Evolutionary conservation across 2,797 vertebrate genomes (phyloP), one percentile per base, ranked within the genome.

Genomic region (Sebastes cheni): DNA sequence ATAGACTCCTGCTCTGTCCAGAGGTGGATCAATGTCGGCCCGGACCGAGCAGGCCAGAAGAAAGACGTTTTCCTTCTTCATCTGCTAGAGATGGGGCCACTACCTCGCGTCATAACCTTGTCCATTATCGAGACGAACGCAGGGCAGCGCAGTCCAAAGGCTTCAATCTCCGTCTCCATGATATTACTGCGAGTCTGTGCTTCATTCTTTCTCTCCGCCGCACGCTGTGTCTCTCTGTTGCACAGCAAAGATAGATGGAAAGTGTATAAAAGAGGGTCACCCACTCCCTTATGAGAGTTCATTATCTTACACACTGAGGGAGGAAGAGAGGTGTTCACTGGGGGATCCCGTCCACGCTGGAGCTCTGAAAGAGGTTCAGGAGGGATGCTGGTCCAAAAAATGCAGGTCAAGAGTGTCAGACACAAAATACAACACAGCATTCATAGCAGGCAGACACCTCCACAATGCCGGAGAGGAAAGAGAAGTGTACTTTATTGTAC

Each of bases 361-460:
- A 36, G 78, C 80, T 82, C 23, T 78, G 18, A 76, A 88, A 90
- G 84, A 81, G 79, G 77, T 77, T 42, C 79, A 78, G 86, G 62
- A 88, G 65, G 60, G 80, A 89, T 75, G 79, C 84, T 70, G 72
- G 73, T 75, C 74, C 67, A 73, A 82, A 84, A 89, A 90, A 89
- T 84, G 54, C 86, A 92, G 90, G 92, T 93, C 83, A 93, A 93
- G 92, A 92, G 91, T 86, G 89, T 94, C 85, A 86, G 84, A 85
- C 71, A 72, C 83, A 75, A 85, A 91, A 89, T 80, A 93, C 86
- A 92, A 85, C 90, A 83, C 12, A 1, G 82, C 68, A 90, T 91
- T 94, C 91, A 91, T n/a, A 8, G 68, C 67, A 6, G 73, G 29
- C 52, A 82, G 90, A 91, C 87, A 87, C 66, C 36, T 71, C 62